These are phyloP conservation scores for Schlechtendalia chinensis DNA, from an alignment of 1,140 invertebrate species.

Conservation along the genomic window DNA sequence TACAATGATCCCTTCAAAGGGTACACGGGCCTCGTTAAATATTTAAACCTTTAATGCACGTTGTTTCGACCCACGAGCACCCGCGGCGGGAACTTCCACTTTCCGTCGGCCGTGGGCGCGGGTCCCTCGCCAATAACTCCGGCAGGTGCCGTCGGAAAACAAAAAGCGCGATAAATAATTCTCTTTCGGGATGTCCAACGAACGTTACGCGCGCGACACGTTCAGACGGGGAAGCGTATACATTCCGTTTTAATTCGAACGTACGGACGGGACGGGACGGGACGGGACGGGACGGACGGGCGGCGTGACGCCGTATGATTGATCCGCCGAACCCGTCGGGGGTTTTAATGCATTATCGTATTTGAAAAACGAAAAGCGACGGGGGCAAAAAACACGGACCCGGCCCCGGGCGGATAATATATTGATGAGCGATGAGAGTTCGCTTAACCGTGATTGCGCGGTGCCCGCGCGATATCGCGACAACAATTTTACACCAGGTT, in stretches of 20 bases:
- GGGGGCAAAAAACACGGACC: not conserved
- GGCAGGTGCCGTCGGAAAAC: slow-evolving; percentile 14
- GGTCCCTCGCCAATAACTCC: not conserved
- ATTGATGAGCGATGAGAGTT: slow-evolving; percentile 13
- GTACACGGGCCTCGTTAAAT: slow-evolving; percentile 22
- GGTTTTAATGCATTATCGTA: not conserved
- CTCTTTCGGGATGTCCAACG: not conserved
- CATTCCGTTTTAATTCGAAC: slow-evolving; percentile 30
- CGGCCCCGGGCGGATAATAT: not conserved
- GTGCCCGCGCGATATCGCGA: not conserved
- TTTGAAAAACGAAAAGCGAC: not conserved
- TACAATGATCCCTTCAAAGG: slow-evolving; percentile 29
- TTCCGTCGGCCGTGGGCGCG: not conserved
- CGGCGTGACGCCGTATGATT: slow-evolving; percentile 11
- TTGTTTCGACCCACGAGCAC: slow-evolving; percentile 21
- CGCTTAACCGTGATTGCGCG: not conserved
- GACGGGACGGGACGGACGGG: no score
- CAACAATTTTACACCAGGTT: not conserved
- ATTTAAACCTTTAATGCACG: slow-evolving; percentile 38
- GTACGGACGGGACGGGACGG: no score
- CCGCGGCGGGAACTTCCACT: not conserved
- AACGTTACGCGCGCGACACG: slow-evolving; percentile 4
- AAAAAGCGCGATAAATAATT: slow-evolving; percentile 42
- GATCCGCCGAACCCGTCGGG: slow-evolving; percentile 8
- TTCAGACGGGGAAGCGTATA: slow-evolving; percentile 5